Percentiles rank a stretch among this genome's conserved stretches.
phyloP scores from a whole-genome alignment of 2,888 invertebrate genomes.

The Oasisia sp. region DNA sequence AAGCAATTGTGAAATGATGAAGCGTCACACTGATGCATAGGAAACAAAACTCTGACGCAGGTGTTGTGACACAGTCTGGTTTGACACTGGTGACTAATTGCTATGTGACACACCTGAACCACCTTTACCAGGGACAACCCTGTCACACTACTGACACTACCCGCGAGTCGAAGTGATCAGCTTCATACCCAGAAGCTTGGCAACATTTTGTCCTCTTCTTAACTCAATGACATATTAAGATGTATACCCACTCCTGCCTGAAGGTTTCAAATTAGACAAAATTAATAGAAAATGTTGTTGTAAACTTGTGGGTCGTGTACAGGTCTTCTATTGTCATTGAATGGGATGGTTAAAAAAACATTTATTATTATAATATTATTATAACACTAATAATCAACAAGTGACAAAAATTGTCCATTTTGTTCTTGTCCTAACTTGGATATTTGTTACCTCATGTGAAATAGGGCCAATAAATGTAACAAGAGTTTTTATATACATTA shows the following conservation, averaged over 20 bases:
- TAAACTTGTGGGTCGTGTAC: neutral
- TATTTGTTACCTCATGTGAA: too few relatives aligned
- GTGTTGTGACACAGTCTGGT: neutral
- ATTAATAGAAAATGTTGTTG: neutral
- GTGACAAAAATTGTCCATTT: too few relatives aligned
- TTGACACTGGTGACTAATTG: constrained; percentile 17
- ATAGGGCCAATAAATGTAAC: too few relatives aligned
- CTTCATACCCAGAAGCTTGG: neutral
- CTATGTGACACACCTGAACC: neutral
- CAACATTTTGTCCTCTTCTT: neutral
- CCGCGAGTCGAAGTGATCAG: neutral
- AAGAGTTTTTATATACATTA: too few relatives aligned
- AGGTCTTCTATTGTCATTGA: neutral
- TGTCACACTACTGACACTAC: neutral
- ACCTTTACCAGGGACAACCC: neutral
- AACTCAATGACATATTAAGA: neutral
- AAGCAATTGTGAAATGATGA: neutral
- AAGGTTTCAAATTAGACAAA: neutral
- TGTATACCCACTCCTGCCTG: too few relatives aligned
- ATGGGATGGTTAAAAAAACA: neutral
- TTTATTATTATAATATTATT: neutral
- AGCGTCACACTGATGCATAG: neutral
- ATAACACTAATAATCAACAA: too few relatives aligned
- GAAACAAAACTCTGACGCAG: neutral
- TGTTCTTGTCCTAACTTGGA: too few relatives aligned